Conservation (phyloP, 1,140 invertebrate species). For the Atta texana region DNA sequence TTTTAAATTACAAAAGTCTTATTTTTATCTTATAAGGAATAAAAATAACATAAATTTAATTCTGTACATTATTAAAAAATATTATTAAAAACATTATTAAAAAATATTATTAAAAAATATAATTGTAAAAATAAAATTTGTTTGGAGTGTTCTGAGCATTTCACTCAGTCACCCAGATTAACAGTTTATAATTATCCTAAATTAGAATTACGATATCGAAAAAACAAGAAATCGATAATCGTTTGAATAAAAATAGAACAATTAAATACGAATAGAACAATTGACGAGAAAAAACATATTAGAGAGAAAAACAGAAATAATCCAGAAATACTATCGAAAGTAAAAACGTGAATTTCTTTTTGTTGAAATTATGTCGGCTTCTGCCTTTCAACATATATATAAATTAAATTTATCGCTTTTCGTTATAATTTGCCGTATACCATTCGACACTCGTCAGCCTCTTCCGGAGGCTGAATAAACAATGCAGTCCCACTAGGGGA, state of each 20-base stretch:
- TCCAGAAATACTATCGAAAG: slow-evolving; percentile 22
- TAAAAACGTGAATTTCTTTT: not conserved
- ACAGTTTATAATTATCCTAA: not conserved
- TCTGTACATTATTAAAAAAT: no score
- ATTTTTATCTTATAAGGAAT: no score
- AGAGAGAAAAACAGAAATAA: not conserved
- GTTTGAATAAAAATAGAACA: not conserved
- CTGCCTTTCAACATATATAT: not conserved
- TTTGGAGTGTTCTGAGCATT: no score
- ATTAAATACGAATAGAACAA: slow-evolving; percentile 30
- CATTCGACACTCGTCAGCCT: slow-evolving; percentile 67
- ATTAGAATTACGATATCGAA: not conserved
- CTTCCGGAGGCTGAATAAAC: slow-evolving; percentile 71
- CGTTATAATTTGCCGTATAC: slow-evolving; percentile 69
- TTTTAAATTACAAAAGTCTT: no score
- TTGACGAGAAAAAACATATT: not conserved
- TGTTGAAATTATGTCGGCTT: not conserved
- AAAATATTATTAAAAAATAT: no score
- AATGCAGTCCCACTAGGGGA: slow-evolving; percentile 52
- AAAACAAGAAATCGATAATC: slow-evolving; percentile 42
- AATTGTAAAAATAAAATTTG: no score
- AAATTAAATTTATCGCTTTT: slow-evolving; percentile 60
- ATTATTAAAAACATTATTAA: no score
- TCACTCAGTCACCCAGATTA: not conserved
- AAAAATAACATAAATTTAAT: no score